These are phyloP conservation scores for Megalops atlanticus DNA, from an alignment of 2,113 vertebrate species.

Conservation along the genomic window DNA sequence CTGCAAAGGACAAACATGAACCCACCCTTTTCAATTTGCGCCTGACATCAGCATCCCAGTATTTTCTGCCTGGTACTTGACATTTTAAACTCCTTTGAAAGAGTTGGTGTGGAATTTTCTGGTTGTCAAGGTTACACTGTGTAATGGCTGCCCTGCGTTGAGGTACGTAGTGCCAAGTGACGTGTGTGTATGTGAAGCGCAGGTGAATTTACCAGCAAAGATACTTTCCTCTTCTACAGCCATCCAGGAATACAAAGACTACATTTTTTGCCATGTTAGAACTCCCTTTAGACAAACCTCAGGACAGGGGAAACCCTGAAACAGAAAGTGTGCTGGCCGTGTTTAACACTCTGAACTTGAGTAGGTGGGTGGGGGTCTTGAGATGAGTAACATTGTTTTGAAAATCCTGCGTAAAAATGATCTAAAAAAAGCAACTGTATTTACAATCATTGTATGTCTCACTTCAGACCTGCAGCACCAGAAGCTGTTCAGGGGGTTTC, in stretches of 20 bases:
- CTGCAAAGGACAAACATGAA: background rate
- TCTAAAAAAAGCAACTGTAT: background rate
- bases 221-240: background rate
- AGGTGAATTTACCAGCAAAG: background rate
- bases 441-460: slow-evolving; percentile 10
- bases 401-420: slow-evolving; percentile 16
- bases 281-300: background rate
- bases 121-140: no score
- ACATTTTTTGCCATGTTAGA: background rate
- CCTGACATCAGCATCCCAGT: no score
- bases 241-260: background rate
- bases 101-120: no score
- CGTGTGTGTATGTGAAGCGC: background rate
- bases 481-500: slow-evolving; percentile 4
- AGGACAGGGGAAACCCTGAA: background rate
- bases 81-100: no score
- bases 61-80: no score
- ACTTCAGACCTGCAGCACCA: background rate
- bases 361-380: background rate
- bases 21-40: no score
- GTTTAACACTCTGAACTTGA: slow-evolving; percentile 6
- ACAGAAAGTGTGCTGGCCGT: background rate
- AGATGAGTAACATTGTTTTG: slow-evolving; percentile 13
- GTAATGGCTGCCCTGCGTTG: no score
- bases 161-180: no score